Percentiles rank a stretch among this genome's conserved stretches.
Evolutionary conservation across 1,140 invertebrate genomes (phyloP).

Genomic region (Heliconius hermathena): DNA sequence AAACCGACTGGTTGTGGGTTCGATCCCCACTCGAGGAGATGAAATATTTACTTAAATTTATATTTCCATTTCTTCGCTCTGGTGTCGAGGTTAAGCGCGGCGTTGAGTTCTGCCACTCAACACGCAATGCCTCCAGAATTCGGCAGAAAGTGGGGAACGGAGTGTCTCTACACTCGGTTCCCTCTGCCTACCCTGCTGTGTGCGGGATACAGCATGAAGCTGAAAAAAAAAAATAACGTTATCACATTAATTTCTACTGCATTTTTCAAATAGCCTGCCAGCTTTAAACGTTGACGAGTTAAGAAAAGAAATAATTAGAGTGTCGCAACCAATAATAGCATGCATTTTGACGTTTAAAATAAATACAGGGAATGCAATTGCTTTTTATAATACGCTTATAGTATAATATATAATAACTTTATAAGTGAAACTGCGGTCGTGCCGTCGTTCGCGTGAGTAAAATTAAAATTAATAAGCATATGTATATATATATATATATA

Average conservation of each 20-base stretch:
- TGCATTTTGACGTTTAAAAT: conserved; percentile 8
- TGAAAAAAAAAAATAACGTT: not conserved
- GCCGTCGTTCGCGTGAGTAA: not conserved
- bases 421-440: conserved; percentile 5
- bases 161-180: too few relatives aligned
- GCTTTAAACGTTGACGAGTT: not conserved
- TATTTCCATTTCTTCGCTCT: too few relatives aligned
- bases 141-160: too few relatives aligned
- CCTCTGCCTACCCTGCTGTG: too few relatives aligned
- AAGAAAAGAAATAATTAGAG: conserved; percentile 21
- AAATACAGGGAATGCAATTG: conserved; percentile 19
- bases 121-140: too few relatives aligned
- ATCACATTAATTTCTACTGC: not conserved
- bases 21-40: too few relatives aligned
- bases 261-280: not conserved
- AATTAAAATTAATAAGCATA: not conserved
- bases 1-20: too few relatives aligned
- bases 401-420: not conserved
- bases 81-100: too few relatives aligned
- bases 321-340: conserved; percentile 27
- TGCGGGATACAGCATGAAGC: too few relatives aligned
- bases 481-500: too few relatives aligned
- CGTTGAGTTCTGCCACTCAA: too few relatives aligned
- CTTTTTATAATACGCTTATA: conserved; percentile 4
- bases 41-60: too few relatives aligned